Conservation (phyloP, 2,113 vertebrate genomes). For the Plotosus lineatus region DNA sequence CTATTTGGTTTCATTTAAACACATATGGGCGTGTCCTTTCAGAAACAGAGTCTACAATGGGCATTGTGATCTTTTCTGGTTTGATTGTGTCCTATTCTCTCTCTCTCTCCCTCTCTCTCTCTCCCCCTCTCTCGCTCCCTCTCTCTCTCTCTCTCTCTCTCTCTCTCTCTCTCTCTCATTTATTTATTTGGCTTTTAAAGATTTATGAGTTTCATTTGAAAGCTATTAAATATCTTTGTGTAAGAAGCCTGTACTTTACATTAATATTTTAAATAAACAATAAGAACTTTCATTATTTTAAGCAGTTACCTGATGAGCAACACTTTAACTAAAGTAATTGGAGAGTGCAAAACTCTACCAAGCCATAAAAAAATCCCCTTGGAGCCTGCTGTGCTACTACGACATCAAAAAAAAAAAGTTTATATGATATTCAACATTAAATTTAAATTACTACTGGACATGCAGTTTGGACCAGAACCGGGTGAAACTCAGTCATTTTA, state of each 20-base stretch:
- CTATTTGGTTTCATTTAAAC: not conserved
- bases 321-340: not conserved
- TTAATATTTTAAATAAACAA: slow-evolving; percentile 16
- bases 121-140: not conserved
- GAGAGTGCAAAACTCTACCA: too few relatives aligned
- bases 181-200: slow-evolving; percentile 41
- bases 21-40: not conserved
- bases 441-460: too few relatives aligned
- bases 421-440: too few relatives aligned
- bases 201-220: not conserved
- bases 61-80: not conserved
- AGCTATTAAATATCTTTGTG: slow-evolving; percentile 13
- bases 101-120: not conserved
- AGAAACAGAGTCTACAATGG: not conserved
- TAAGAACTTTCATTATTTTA: not conserved
- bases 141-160: not conserved
- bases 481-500: too few relatives aligned
- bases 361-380: too few relatives aligned
- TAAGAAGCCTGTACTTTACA: slow-evolving; percentile 15
- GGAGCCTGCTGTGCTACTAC: too few relatives aligned
- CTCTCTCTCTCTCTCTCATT: not conserved
- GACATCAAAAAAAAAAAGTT: too few relatives aligned
- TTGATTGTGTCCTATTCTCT: not conserved
- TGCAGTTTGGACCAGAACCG: too few relatives aligned
- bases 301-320: not conserved